These are phyloP conservation scores for Orussus abietinus DNA, from an alignment of 1,140 invertebrate genomes.

Conservation along the genomic window DNA sequence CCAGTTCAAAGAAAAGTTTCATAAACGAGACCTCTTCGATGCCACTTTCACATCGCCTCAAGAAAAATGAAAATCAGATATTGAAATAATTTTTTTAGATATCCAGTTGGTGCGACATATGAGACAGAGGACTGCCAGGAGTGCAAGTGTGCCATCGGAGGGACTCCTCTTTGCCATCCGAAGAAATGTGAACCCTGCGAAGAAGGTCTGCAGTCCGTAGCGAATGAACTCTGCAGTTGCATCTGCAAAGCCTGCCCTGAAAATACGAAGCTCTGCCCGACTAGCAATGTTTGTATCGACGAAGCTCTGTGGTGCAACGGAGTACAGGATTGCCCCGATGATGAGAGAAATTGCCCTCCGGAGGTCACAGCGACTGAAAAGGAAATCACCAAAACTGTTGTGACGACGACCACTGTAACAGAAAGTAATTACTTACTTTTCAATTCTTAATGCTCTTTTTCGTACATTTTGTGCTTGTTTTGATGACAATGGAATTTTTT, in stretches of 20 bases:
- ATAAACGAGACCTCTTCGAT: background rate
- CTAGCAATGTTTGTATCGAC: conserved; percentile 71
- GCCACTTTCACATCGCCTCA: too few species aligned
- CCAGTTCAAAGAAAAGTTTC: too few species aligned
- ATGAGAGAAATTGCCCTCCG: conserved; percentile 75
- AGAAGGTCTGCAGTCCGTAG: conserved; percentile 50
- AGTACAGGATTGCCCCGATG: conserved; percentile 77
- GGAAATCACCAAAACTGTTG: too few species aligned
- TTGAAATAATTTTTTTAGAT: conserved; percentile 51
- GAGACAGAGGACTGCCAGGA: conserved; percentile 69
- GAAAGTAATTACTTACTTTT: too few species aligned
- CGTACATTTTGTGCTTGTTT: too few species aligned
- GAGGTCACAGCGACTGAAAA: too few species aligned
- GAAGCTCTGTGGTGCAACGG: conserved; percentile 76
- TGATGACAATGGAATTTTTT: too few species aligned
- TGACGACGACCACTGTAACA: too few species aligned
- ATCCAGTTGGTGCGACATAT: conserved; percentile 65
- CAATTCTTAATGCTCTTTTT: too few species aligned
- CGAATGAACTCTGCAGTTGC: conserved; percentile 65
- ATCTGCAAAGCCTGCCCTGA: conserved; percentile 68
- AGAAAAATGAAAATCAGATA: too few species aligned
- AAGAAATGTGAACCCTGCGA: conserved; percentile 66
- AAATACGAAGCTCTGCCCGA: conserved; percentile 66
- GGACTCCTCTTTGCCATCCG: conserved; percentile 61
- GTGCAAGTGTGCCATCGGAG: conserved; percentile 73